These are phyloP conservation scores for Synergus umbraculus DNA, from an alignment of 2,888 invertebrate species.

Conservation along the genomic window DNA sequence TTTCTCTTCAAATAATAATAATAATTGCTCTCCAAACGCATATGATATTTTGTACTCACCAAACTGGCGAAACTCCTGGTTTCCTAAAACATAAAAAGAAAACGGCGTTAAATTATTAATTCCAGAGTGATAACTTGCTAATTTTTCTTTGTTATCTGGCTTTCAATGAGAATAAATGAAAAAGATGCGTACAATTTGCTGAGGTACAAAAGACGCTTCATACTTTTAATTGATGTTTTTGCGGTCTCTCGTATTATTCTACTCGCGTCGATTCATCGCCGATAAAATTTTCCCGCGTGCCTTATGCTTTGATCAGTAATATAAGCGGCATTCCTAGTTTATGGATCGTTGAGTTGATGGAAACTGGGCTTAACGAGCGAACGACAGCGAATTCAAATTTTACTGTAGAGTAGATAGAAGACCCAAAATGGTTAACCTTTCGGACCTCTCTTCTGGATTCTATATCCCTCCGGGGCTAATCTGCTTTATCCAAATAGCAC, in stretches of 20 bases:
- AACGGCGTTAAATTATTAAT: background rate
- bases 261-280: background rate
- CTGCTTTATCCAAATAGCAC: conserved; percentile 47
- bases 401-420: conserved; percentile 36
- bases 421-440: conserved; percentile 53
- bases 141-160: background rate
- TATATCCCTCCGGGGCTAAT: conserved; percentile 50
- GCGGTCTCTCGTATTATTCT: background rate
- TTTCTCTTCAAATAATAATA: too few relatives aligned
- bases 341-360: conserved; percentile 11
- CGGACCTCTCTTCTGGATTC: conserved; percentile 22
- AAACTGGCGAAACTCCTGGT: background rate
- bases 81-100: background rate
- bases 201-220: background rate
- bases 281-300: background rate
- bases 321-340: conserved; percentile 15
- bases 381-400: conserved; percentile 43
- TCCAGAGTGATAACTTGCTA: background rate
- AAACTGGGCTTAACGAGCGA: conserved; percentile 44
- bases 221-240: conserved; percentile 13
- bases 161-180: background rate
- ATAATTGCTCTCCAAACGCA: too few relatives aligned
- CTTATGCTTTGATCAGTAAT: conserved; percentile 30
- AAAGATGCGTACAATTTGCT: background rate
- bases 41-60: background rate